These are phyloP conservation scores for Hydrotaea cyrtoneurina DNA, from an alignment of 2,888 invertebrate species.

Conservation along the genomic window DNA sequence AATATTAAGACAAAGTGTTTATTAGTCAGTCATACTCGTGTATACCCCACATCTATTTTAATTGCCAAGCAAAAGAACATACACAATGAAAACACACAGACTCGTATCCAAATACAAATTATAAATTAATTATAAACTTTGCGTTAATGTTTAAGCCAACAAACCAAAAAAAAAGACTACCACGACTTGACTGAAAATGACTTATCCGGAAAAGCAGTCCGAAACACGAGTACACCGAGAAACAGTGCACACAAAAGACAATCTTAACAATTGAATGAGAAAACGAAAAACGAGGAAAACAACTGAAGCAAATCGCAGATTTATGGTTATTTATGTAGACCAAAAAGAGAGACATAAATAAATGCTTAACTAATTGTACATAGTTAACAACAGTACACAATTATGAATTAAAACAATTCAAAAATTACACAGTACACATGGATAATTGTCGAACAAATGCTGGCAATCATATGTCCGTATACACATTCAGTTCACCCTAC, in stretches of 20 bases:
- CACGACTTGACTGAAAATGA: not conserved
- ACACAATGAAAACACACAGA: not conserved
- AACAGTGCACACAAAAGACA: not conserved
- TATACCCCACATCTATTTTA: not conserved
- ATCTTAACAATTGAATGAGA: not conserved
- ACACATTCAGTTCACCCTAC: not conserved
- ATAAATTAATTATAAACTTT: conserved; percentile 61
- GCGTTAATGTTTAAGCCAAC: conserved; percentile 53
- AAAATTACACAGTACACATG: not conserved
- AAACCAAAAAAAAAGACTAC: not conserved
- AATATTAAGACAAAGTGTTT: conserved; percentile 24
- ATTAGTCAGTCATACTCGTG: conserved; percentile 45
- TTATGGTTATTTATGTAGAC: not conserved
- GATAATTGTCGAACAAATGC: too few species aligned
- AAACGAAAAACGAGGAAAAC: too few species aligned
- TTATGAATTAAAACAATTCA: conserved; percentile 5
- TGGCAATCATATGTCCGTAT: too few species aligned
- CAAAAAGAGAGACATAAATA: not conserved
- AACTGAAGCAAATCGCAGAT: not conserved
- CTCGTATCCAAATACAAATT: conserved; percentile 39
- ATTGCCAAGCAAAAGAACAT: not conserved
- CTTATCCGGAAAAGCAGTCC: not conserved
- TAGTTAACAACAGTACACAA: conserved; percentile 10
- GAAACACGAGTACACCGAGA: not conserved
- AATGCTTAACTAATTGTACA: conserved; percentile 12